phyloP scores from a whole-genome alignment of 2,797 vertebrate genomes.

The Syngnathus acus region DNA sequence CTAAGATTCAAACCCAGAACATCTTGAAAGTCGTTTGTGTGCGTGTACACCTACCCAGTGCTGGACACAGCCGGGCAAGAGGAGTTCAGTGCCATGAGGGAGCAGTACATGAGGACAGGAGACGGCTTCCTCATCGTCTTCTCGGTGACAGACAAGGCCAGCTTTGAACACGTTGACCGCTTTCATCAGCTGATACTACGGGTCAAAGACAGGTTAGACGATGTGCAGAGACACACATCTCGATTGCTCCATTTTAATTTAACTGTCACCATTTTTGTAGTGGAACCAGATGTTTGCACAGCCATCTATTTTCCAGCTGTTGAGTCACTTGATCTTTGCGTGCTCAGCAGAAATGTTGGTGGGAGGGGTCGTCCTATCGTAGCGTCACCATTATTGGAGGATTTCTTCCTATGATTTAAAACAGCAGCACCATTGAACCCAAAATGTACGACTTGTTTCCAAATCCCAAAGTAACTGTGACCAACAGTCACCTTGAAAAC shows the following conservation, averaged over 20 bases:
- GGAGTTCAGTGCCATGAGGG: conserved; percentile 98
- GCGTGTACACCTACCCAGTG: conserved; percentile 63
- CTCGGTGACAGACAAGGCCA: conserved; percentile 97
- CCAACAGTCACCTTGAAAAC: conserved; percentile 14
- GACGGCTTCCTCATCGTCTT: conserved; percentile 97
- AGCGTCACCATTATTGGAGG: not conserved
- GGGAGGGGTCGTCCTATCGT: not conserved
- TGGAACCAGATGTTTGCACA: not conserved
- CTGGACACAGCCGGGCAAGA: conserved; percentile 97
- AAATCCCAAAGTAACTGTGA: not conserved
- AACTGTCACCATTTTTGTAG: not conserved
- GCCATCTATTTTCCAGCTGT: not conserved
- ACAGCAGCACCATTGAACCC: not conserved
- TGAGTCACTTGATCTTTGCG: not conserved
- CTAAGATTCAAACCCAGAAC: not conserved
- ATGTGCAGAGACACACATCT: not conserved
- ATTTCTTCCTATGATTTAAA: not conserved
- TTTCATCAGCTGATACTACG: conserved; percentile 97
- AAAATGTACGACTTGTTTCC: not conserved
- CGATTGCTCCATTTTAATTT: not conserved
- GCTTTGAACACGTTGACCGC: conserved; percentile 94
- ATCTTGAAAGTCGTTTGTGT: not conserved
- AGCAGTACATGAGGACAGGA: conserved; percentile 98
- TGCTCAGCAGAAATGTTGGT: conserved; percentile 4
- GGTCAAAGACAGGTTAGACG: conserved; percentile 88